phyloP scores from a whole-genome alignment of 30 jellyfish, hydroid and myxozoan genomes.

The Catostylus mosaicus region DNA sequence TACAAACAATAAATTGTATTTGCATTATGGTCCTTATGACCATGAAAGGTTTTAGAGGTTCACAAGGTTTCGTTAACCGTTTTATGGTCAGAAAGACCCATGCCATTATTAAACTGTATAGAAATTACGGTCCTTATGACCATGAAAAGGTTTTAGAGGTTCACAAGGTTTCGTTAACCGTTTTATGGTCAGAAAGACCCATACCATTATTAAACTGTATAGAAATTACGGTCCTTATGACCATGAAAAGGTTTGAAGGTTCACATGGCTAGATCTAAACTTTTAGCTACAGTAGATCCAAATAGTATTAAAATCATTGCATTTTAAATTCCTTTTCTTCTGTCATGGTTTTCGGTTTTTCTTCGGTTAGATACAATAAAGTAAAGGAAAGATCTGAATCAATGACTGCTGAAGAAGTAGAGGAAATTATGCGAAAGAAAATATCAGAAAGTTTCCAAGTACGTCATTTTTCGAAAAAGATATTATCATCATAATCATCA shows the following conservation, averaged over 20 bases:
- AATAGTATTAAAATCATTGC: too few relatives aligned
- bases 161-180: not conserved
- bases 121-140: not conserved
- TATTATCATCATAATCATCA: too few relatives aligned
- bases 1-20: too few relatives aligned
- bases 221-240: not conserved
- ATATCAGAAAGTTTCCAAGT: slow-evolving; percentile 63
- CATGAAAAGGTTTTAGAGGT: not conserved
- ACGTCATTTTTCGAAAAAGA: too few relatives aligned
- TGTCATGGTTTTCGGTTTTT: not conserved
- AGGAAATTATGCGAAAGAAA: slow-evolving; percentile 59
- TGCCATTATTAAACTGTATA: not conserved
- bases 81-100: not conserved
- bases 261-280: not conserved
- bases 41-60: too few relatives aligned
- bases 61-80: too few relatives aligned
- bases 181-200: not conserved
- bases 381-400: slow-evolving; percentile 64
- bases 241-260: not conserved
- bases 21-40: too few relatives aligned
- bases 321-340: too few relatives aligned
- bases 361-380: slow-evolving; percentile 41
- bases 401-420: slow-evolving; percentile 78
- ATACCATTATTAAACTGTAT: not conserved
- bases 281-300: too few relatives aligned